Conservation (phyloP, 2,888 invertebrate species). For the Resseliella maxima region DNA sequence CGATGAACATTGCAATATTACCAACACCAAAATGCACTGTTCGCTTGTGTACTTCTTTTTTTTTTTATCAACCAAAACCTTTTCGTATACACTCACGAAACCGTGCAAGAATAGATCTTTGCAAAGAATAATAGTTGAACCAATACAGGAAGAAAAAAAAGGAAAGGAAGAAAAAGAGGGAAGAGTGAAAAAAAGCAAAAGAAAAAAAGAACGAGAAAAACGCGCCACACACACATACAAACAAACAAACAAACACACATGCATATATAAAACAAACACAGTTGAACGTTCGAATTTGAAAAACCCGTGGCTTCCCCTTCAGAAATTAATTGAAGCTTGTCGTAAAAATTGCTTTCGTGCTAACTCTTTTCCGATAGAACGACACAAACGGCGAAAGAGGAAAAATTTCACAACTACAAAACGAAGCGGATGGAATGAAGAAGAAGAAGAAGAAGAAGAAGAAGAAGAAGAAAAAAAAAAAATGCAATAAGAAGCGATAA, state of each 20-base stretch:
- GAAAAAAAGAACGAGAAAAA: not conserved
- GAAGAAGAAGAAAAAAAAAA: too few species aligned
- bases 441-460: too few species aligned
- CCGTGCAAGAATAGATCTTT: constrained; percentile 34
- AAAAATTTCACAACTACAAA: constrained; percentile 8
- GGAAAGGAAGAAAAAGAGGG: too few species aligned
- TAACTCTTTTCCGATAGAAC: constrained; percentile 35
- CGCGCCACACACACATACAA: not conserved
- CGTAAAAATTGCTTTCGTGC: constrained; percentile 51
- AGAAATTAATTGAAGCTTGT: constrained; percentile 53
- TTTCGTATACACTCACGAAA: constrained; percentile 36
- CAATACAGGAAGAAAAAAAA: constrained; percentile 14
- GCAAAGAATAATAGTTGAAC: constrained; percentile 34
- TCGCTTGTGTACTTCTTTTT: not conserved
- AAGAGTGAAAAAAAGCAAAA: not conserved
- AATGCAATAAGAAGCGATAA: constrained; percentile 32
- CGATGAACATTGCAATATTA: constrained; percentile 18
- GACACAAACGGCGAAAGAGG: not conserved
- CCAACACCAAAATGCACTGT: constrained; percentile 29
- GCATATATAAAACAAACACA: not conserved
- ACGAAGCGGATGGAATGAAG: constrained; percentile 1
- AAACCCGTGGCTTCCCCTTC: constrained; percentile 52
- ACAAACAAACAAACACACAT: not conserved
- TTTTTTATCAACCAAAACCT: not conserved
- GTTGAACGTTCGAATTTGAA: constrained; percentile 45